phyloP scores from a whole-genome alignment of 2,797 vertebrate genomes.

The Coluber constrictor region DNA sequence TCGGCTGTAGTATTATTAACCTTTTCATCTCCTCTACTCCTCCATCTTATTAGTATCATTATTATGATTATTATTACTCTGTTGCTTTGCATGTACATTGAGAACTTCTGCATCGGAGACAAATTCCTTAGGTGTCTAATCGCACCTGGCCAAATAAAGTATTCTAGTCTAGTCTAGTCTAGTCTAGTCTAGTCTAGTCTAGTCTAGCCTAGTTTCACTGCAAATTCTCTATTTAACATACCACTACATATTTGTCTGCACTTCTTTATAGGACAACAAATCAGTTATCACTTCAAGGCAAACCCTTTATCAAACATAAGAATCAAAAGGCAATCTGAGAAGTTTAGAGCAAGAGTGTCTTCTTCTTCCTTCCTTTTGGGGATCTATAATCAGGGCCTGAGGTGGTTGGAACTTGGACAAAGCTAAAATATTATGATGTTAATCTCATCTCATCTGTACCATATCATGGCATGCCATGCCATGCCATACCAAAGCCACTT shows the following conservation, averaged over 20 bases:
- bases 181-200: too few species aligned
- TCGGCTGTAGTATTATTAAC: not conserved
- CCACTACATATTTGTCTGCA: constrained; percentile 58
- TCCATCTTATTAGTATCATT: not conserved
- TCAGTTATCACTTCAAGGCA: constrained; percentile 53
- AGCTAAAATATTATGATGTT: not conserved
- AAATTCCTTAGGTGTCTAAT: not conserved
- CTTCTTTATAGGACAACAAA: constrained; percentile 46
- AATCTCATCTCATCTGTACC: not conserved
- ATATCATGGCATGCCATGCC: not conserved
- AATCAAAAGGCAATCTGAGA: constrained; percentile 64
- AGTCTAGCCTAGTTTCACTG: constrained; percentile 74
- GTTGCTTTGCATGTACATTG: not conserved
- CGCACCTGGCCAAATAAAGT: not conserved
- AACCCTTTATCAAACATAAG: not conserved
- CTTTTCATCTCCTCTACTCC: not conserved
- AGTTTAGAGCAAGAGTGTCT: constrained; percentile 48
- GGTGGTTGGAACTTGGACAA: not conserved
- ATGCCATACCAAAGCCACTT: not conserved
- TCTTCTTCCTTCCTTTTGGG: not conserved
- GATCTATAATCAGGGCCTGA: not conserved
- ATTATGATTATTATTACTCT: not conserved
- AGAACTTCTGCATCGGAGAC: not conserved
- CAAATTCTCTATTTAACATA: constrained; percentile 63
- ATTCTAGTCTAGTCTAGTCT: not conserved